Conservation (phyloP, 2,888 invertebrate species). For the Melinopterus prodromus region DNA sequence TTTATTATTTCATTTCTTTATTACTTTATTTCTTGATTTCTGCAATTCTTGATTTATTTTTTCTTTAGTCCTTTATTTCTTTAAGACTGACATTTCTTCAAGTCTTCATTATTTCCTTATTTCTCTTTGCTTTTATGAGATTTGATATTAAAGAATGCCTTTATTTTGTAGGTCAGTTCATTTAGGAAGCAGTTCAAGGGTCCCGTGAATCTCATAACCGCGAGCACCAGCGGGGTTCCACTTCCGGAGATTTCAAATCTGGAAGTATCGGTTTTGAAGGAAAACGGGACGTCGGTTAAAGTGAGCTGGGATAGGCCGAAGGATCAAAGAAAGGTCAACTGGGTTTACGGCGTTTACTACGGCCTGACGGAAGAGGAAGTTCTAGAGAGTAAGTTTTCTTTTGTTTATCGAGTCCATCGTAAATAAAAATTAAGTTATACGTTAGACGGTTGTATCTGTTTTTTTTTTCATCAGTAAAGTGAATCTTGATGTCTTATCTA, state of each 20-base stretch:
- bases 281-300: constrained; percentile 69
- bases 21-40: too few relatives aligned
- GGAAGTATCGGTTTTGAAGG: constrained; percentile 63
- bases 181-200: constrained; percentile 68
- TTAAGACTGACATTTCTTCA: neutral
- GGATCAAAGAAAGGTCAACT: constrained; percentile 64
- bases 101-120: neutral
- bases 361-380: constrained; percentile 67
- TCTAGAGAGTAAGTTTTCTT: constrained; percentile 62
- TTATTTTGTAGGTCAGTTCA: constrained; percentile 66
- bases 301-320: constrained; percentile 73
- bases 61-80: neutral
- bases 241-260: constrained; percentile 55
- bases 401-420: neutral
- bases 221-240: constrained; percentile 58
- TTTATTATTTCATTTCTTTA: too few relatives aligned
- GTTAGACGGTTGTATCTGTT: too few relatives aligned
- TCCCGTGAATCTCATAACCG: constrained; percentile 61
- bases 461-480: neutral
- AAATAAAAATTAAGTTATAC: too few relatives aligned
- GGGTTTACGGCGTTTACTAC: constrained; percentile 78
- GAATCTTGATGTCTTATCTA: neutral
- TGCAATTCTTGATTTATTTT: too few relatives aligned
- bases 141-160: too few relatives aligned
- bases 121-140: too few relatives aligned